phyloP scores from a whole-genome alignment of 2,888 invertebrate genomes.

The Pilophorus perplexus region DNA sequence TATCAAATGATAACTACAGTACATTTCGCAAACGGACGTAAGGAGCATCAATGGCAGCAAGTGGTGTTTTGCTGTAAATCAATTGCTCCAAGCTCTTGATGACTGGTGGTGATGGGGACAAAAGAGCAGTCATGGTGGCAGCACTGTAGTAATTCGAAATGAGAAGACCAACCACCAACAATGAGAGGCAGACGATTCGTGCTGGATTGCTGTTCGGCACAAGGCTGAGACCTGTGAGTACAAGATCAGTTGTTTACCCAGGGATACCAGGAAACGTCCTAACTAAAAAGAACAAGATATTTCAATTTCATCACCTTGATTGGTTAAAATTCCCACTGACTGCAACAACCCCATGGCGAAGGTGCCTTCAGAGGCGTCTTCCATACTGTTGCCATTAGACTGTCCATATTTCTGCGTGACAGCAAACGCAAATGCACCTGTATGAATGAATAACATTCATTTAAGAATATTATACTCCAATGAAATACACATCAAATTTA shows the following conservation, averaged over 20 bases:
- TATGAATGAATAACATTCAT: no score
- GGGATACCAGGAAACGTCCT: background rate
- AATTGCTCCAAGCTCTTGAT: conserved; percentile 18
- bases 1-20: no score
- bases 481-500: background rate
- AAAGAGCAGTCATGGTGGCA: conserved; percentile 18
- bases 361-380: background rate
- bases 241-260: background rate
- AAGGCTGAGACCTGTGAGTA: conserved; percentile 2
- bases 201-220: conserved; percentile 9
- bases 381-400: background rate
- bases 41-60: background rate
- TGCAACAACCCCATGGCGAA: conserved; percentile 1
- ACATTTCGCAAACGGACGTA: no score
- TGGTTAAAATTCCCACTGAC: conserved; percentile 11
- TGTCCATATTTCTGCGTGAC: conserved; percentile 4
- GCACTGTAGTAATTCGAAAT: conserved; percentile 22
- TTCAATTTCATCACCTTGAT: background rate
- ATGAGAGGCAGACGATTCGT: conserved; percentile 1
- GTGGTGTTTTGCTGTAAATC: background rate
- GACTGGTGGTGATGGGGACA: conserved; percentile 15
- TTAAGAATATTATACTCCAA: background rate
- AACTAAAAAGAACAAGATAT: background rate
- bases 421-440: conserved; percentile 8
- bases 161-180: background rate